Percentiles rank a stretch among this genome's conserved stretches.
These are phyloP conservation scores for Hesperophylax magnus DNA, from an alignment of 1,140 invertebrate species.

Conservation along the genomic window DNA sequence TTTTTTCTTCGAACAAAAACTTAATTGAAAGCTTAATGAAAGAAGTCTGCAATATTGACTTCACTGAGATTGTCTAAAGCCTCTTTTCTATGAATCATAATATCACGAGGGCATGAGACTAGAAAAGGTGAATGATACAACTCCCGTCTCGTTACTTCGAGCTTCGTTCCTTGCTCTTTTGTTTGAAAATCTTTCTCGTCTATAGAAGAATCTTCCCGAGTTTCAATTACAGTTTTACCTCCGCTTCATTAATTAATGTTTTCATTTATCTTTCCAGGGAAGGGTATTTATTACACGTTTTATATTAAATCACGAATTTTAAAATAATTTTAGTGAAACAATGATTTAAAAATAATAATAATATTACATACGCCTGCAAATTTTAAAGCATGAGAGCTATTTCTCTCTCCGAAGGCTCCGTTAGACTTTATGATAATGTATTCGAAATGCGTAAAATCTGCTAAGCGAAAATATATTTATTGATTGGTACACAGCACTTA, in stretches of 20 bases:
- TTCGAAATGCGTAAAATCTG: no score
- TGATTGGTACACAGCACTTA: no score
- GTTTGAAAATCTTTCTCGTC: slow-evolving; percentile 51
- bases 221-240: slow-evolving; percentile 49
- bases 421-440: no score
- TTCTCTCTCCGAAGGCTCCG: no score
- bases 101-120: background rate
- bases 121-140: slow-evolving; percentile 13
- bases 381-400: no score
- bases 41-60: slow-evolving; percentile 5
- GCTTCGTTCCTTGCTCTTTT: slow-evolving; percentile 50
- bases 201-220: slow-evolving; percentile 42
- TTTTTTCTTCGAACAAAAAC: background rate
- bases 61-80: background rate
- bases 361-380: no score
- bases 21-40: slow-evolving; percentile 8
- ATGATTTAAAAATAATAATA: no score
- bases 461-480: no score
- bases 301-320: background rate
- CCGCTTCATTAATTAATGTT: slow-evolving; percentile 53
- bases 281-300: background rate
- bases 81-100: slow-evolving; percentile 28
- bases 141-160: background rate
- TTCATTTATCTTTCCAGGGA: slow-evolving; percentile 43
- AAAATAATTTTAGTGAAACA: no score